Conservation (phyloP, 1,140 invertebrate species). For the Portunus trituberculatus region DNA sequence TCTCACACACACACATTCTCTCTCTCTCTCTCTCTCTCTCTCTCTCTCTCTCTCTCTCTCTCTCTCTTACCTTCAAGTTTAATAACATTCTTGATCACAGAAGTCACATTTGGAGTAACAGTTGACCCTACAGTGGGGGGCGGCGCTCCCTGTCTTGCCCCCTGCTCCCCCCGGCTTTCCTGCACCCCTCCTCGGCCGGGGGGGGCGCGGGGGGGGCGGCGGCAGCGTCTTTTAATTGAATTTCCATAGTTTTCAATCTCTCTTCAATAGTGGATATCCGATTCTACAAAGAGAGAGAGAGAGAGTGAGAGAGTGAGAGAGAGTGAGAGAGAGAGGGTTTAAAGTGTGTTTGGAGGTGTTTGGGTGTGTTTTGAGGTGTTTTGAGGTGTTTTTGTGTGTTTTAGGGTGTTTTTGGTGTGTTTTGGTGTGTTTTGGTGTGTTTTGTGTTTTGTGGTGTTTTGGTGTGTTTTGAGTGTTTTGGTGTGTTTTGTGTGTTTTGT, state of each 20-base stretch:
- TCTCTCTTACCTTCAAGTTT: slow-evolving; percentile 48
- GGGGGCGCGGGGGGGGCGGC: neutral
- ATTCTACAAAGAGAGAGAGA: slow-evolving; percentile 47
- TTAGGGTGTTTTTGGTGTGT: too few relatives aligned
- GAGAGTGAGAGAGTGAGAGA: too few relatives aligned
- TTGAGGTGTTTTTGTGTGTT: too few relatives aligned
- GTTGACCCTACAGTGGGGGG: slow-evolving; percentile 42
- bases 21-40: slow-evolving; percentile 16
- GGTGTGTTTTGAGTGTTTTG: too few relatives aligned
- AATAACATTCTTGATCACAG: slow-evolving; percentile 71
- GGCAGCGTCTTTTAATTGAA: slow-evolving; percentile 46
- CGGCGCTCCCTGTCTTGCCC: neutral
- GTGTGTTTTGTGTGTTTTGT: too few relatives aligned
- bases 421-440: too few relatives aligned
- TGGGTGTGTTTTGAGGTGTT: too few relatives aligned
- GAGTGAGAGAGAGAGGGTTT: too few relatives aligned
- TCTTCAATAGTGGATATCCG: slow-evolving; percentile 72
- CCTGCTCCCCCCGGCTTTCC: neutral
- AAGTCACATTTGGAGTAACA: slow-evolving; percentile 57
- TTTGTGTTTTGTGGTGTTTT: too few relatives aligned
- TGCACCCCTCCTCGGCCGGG: slow-evolving; percentile 36
- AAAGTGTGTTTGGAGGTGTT: too few relatives aligned
- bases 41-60: slow-evolving; percentile 25
- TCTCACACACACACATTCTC: slow-evolving; percentile 47
- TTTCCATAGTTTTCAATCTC: slow-evolving; percentile 67